Evolutionary conservation across 2,888 invertebrate genomes (phyloP).

Genomic region (Pterobdella sp.): DNA sequence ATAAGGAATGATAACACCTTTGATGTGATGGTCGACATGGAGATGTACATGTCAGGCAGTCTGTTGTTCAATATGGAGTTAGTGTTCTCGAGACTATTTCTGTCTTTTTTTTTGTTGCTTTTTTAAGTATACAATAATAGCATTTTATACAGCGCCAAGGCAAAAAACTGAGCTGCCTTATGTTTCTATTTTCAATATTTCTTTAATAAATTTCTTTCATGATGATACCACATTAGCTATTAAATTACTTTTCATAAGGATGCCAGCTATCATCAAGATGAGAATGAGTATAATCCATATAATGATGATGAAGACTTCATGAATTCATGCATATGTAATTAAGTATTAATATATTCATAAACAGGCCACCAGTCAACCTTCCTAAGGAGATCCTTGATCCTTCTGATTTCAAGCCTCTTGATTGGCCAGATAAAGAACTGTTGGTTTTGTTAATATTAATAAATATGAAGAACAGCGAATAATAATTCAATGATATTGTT

Average conservation of each 20-base stretch:
- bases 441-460: conserved; percentile 40
- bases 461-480: no score
- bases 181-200: no score
- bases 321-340: neutral
- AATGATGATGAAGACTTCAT: neutral
- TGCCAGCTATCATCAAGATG: neutral
- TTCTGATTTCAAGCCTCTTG: conserved; percentile 67
- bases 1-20: conserved; percentile 72
- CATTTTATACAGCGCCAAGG: no score
- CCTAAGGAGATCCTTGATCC: conserved; percentile 88
- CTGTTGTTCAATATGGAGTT: conserved; percentile 30
- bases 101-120: no score
- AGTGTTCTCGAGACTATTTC: neutral
- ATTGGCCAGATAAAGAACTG: conserved; percentile 93
- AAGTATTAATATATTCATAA: neutral
- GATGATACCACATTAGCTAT: neutral
- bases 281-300: neutral
- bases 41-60: conserved; percentile 28
- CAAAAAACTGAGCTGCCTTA: no score
- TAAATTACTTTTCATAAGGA: conserved; percentile 6
- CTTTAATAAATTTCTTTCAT: no score
- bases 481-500: no score
- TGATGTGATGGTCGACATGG: conserved; percentile 67
- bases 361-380: conserved; percentile 80
- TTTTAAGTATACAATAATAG: no score